A percentile compares a stretch with the other conserved stretches of the same genome.
These are phyloP conservation scores for Popillia japonica DNA, from an alignment of 1,140 invertebrate species.

Conservation along the genomic window DNA sequence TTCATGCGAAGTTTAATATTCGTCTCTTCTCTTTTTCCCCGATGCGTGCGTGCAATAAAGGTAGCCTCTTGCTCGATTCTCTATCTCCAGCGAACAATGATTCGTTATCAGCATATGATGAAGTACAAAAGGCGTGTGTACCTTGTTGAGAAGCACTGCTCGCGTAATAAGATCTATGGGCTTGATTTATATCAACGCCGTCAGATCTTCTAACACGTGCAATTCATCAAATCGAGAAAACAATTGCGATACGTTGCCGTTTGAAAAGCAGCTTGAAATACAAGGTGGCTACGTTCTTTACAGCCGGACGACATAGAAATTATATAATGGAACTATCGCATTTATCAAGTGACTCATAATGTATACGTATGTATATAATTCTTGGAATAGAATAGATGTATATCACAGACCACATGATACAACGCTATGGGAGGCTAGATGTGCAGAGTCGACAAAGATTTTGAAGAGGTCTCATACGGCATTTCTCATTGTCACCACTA, in stretches of 20 bases:
- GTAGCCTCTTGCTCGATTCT: background rate
- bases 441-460: too few relatives aligned
- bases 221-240: conserved; percentile 23
- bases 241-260: background rate
- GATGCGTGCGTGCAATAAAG: background rate
- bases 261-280: background rate
- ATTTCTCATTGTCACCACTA: too few relatives aligned
- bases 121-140: conserved; percentile 13
- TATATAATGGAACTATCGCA: background rate
- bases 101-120: conserved; percentile 15
- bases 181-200: background rate
- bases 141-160: background rate
- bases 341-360: background rate
- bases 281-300: background rate
- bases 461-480: too few relatives aligned
- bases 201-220: conserved; percentile 23
- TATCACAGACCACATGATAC: too few relatives aligned
- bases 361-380: background rate
- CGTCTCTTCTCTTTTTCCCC: too few relatives aligned
- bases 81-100: background rate
- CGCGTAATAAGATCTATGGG: conserved; percentile 23
- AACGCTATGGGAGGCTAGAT: too few relatives aligned
- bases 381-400: too few relatives aligned
- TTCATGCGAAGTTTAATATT: too few relatives aligned
- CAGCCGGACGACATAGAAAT: background rate